A percentile compares a stretch with the other conserved stretches of the same genome.
Evolutionary conservation across 2,797 vertebrate genomes (phyloP).

Genomic region (Protonibea diacanthus): DNA sequence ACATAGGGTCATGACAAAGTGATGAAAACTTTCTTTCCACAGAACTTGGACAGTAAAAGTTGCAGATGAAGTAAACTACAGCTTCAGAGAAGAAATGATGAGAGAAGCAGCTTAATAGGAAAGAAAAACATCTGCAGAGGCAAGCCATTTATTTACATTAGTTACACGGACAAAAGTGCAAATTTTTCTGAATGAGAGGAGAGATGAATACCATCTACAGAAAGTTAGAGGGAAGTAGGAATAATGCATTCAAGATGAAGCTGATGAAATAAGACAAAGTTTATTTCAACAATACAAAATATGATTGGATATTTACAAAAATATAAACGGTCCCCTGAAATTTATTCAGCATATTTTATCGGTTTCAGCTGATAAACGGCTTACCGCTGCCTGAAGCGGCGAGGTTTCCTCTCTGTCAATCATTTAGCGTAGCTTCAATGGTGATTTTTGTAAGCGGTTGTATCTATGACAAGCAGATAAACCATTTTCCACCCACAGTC

Average conservation of each 20-base stretch:
- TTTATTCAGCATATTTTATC: conserved; percentile 9
- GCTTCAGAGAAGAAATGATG: conserved; percentile 24
- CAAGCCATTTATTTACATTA: conserved; percentile 11
- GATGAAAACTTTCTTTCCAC: conserved; percentile 32
- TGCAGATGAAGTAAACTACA: not conserved
- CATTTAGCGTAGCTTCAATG: not conserved
- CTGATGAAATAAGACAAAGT: conserved; percentile 4
- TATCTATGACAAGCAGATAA: conserved; percentile 42
- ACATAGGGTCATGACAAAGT: conserved; percentile 15
- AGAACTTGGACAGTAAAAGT: conserved; percentile 9
- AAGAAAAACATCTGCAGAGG: conserved; percentile 31
- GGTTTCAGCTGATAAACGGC: not conserved
- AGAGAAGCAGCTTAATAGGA: conserved; percentile 26
- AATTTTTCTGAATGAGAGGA: conserved; percentile 3
- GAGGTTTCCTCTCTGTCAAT: conserved; percentile 42
- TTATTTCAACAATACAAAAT: too few species aligned
- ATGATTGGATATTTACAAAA: not conserved
- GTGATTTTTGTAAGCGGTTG: conserved; percentile 3
- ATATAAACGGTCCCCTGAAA: not conserved
- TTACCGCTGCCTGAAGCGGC: not conserved
- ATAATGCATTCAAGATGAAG: not conserved
- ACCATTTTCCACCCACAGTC: conserved; percentile 7
- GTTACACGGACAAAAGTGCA: conserved; percentile 1
- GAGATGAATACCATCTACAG: not conserved
- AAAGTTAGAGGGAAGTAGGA: not conserved